Conservation (phyloP, 2,797 vertebrate species). For the Enteromius argenteus region DNA sequence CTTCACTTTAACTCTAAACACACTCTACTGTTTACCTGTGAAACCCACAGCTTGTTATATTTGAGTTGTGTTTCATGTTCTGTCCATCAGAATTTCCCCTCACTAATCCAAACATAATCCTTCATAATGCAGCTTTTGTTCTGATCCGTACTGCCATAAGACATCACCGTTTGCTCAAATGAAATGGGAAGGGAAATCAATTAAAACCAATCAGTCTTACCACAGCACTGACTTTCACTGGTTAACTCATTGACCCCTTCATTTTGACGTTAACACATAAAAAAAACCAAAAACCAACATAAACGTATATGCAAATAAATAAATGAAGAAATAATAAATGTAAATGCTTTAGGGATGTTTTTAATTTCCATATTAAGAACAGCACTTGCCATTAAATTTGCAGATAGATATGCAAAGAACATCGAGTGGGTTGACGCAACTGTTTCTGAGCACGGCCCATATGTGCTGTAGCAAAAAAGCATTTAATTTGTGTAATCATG, state of each 20-base stretch:
- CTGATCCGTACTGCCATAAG: conserved; percentile 41
- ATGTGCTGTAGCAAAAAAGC: conserved; percentile 39
- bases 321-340: conserved; percentile 12
- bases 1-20: neutral
- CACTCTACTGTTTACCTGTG: neutral
- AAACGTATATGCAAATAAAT: conserved; percentile 5
- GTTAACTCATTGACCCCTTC: conserved; percentile 9
- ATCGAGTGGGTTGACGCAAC: conserved; percentile 44
- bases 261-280: neutral
- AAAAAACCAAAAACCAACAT: neutral
- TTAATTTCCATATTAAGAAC: conserved; percentile 37
- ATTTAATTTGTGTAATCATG: conserved; percentile 48
- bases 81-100: conserved; percentile 53
- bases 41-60: neutral
- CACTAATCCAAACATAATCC: conserved; percentile 61
- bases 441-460: conserved; percentile 25
- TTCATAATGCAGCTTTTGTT: conserved; percentile 57
- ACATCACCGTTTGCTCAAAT: conserved; percentile 46
- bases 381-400: conserved; percentile 26
- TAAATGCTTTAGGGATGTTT: conserved; percentile 15
- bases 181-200: conserved; percentile 50
- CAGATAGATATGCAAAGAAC: conserved; percentile 30
- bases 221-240: conserved; percentile 14
- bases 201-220: conserved; percentile 16
- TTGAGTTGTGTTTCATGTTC: conserved; percentile 18